These are phyloP conservation scores for Diabrotica virgifera DNA, from an alignment of 1,140 invertebrate genomes.

Conservation along the genomic window DNA sequence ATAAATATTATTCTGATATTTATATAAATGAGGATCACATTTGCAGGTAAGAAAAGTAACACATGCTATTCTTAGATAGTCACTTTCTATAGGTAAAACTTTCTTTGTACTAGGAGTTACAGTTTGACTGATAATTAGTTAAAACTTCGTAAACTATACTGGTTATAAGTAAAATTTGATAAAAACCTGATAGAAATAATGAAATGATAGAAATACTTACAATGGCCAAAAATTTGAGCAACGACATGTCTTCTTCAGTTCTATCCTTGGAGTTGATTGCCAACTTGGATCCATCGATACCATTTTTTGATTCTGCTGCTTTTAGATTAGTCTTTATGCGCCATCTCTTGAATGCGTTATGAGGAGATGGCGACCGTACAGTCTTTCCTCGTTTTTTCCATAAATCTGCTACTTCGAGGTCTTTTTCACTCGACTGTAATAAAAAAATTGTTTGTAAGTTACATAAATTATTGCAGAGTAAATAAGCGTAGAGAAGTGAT, in stretches of 20 bases:
- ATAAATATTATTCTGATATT: too few species aligned
- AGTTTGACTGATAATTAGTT: too few species aligned
- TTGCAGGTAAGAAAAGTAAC: too few species aligned
- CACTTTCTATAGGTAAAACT: too few species aligned
- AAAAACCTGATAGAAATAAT: too few species aligned
- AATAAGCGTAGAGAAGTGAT: too few species aligned
- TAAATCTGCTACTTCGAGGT: constrained; percentile 42
- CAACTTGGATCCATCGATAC: constrained; percentile 30
- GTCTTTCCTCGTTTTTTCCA: constrained; percentile 39
- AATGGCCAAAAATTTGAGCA: constrained; percentile 62
- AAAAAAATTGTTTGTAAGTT: constrained; percentile 8
- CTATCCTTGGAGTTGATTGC: constrained; percentile 24
- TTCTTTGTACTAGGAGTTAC: too few species aligned
- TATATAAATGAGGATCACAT: too few species aligned
- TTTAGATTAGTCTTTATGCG: constrained; percentile 34
- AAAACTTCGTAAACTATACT: too few species aligned
- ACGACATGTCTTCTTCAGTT: constrained; percentile 53
- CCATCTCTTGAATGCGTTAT: constrained; percentile 46
- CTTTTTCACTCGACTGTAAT: constrained; percentile 46
- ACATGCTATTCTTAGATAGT: too few species aligned
- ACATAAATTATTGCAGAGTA: too few species aligned
- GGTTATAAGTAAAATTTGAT: too few species aligned
- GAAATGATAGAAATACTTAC: constrained; percentile 51
- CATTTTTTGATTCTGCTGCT: constrained; percentile 29
- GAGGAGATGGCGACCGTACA: constrained; percentile 32